Evolutionary conservation across 2,797 vertebrate genomes (phyloP), one percentile per base, ranked within the genome.

Genomic region (Atherinosoma microstoma): DNA sequence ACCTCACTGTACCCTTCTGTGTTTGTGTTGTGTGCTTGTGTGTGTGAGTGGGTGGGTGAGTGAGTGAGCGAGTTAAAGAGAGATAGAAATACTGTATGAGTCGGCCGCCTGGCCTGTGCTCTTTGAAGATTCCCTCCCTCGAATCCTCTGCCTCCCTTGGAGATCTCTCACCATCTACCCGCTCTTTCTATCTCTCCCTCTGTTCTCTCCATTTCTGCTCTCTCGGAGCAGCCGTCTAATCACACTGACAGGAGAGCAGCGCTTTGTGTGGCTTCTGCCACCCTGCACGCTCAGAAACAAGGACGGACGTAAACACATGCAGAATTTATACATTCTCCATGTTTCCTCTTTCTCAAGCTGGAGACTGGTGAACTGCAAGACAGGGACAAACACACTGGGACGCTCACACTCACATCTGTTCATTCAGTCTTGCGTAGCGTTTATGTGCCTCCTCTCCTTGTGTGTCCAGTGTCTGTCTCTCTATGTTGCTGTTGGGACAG

Each of bases 161-260:
- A 86, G 65, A 70, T 58, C 38, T 58, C 63, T 27, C 40, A 27
- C 71, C 34, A 36, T 27, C 60, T 20, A 70, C 6, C 64, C 3
- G 27, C 10, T 38, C 59, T 38, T 38, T 22, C 45, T 49, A 49
- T 29, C 29, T n/a, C 67, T 32, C 67, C 63, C 51, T 60, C 73
- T 57, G 66, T 49, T 67, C 47, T 58, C 70, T 42, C 70, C 51
- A 59, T 63, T 64, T 61, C 66, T 36, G 78, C 64, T 76, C 74
- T 72, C 62, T 34, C 81, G 75, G 70, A 79, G 87, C 87, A 62
- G 82, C 75, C 79, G 56, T 88, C 65, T 92, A 89, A 88, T 89
- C 79, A 62, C 80, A 57, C 73, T 89, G 92, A 93, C 91, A 92
- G 89, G 67, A 89, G 83, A 83, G 75, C 84, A 81, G 84, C 81